Conservation (phyloP, 2,888 invertebrate species). For the Tricholauxania praeusta region DNA sequence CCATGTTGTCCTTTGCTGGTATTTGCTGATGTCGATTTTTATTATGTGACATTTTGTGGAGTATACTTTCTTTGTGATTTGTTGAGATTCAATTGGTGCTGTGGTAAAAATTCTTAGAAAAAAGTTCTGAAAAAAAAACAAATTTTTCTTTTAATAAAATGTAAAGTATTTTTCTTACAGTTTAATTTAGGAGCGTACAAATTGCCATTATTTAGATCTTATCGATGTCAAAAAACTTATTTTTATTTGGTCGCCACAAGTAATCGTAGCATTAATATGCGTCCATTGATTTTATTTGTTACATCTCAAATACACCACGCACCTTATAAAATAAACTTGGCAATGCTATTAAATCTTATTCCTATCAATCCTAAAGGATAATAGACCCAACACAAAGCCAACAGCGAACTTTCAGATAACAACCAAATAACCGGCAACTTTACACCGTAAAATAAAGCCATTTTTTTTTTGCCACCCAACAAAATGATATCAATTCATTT, state of each 20-base stretch:
- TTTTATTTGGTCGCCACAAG: neutral
- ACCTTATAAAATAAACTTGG: neutral
- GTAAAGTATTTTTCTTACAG: neutral
- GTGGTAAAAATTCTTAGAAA: neutral
- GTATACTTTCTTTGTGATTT: neutral
- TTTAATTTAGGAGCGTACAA: neutral
- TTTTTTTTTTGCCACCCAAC: neutral
- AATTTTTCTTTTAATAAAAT: neutral
- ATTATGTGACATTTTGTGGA: neutral
- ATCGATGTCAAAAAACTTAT: neutral
- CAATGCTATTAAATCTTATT: too few species aligned
- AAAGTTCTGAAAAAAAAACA: neutral
- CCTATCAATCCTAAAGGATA: too few species aligned
- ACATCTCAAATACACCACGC: neutral
- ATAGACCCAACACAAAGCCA: too few species aligned
- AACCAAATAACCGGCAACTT: too few species aligned
- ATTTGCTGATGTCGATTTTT: neutral
- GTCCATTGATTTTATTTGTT: neutral
- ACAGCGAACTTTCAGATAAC: too few species aligned
- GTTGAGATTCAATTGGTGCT: neutral
- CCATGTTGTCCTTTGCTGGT: neutral
- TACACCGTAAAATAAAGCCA: too few species aligned
- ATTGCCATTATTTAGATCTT: neutral
- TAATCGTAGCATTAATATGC: neutral
- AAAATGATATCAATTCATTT: conserved; percentile 6